A percentile compares a stretch with the other conserved stretches of the same genome.
Evolutionary conservation across 2,797 vertebrate species (phyloP).

Genomic region (Eulemur rubriventer): DNA sequence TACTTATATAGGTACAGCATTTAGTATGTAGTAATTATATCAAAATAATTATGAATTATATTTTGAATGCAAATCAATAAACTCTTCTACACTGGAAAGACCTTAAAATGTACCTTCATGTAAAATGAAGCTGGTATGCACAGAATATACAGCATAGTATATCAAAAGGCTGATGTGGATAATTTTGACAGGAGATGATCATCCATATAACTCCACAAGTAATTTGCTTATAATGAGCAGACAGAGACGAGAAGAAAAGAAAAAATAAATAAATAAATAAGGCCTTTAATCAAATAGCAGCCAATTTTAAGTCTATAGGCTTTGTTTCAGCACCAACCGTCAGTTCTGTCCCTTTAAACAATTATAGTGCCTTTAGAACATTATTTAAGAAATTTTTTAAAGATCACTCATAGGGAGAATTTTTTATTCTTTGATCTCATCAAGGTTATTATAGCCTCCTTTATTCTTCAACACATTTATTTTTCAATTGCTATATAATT

Average conservation of each 20-base stretch:
- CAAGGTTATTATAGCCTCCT: background rate
- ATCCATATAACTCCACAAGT: background rate
- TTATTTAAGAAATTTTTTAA: conserved; percentile 39
- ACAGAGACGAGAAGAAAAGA: background rate
- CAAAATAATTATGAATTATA: conserved; percentile 20
- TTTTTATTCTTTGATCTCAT: conserved; percentile 50
- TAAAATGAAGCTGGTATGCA: background rate
- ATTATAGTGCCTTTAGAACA: background rate
- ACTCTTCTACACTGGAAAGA: background rate
- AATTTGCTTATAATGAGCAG: conserved; percentile 28
- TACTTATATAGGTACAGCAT: background rate
- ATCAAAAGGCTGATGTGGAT: conserved; percentile 11
- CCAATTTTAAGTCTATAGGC: background rate
- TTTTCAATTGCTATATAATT: conserved; percentile 24
- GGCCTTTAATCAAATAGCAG: background rate
- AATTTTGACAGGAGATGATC: background rate
- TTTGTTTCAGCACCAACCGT: background rate
- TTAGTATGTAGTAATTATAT: background rate
- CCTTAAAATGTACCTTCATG: background rate
- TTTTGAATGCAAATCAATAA: background rate
- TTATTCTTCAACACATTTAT: conserved; percentile 48
- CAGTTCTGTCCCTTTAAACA: background rate
- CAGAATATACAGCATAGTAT: background rate
- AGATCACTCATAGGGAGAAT: background rate
- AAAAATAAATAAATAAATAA: background rate